Conservation (phyloP, 2,888 invertebrate species). For the Limnephilus lunatus region DNA sequence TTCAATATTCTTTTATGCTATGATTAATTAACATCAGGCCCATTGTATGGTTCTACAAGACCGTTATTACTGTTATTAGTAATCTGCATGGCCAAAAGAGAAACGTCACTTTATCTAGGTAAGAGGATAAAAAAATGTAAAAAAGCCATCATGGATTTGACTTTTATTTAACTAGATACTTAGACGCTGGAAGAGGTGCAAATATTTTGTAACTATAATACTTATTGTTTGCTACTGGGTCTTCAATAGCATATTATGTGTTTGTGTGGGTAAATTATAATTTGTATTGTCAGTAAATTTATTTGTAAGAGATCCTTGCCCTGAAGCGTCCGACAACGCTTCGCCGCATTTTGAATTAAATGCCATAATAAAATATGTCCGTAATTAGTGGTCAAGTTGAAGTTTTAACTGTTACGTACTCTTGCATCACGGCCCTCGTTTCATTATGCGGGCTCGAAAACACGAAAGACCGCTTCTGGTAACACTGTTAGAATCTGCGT, state of each 20-base stretch:
- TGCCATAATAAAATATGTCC: conserved; percentile 10
- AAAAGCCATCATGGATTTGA: background rate
- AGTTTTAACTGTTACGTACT: conserved; percentile 29
- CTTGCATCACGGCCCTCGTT: conserved; percentile 39
- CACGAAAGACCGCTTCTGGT: conserved; percentile 13
- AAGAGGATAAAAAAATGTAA: too few relatives aligned
- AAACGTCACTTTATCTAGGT: background rate
- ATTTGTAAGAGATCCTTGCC: background rate
- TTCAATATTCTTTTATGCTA: background rate
- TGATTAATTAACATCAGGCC: background rate
- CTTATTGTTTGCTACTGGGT: background rate
- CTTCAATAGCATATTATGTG: background rate
- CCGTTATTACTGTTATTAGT: background rate
- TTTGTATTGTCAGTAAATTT: background rate
- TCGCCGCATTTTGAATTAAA: background rate
- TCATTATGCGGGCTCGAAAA: conserved; percentile 23
- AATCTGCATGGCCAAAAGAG: background rate
- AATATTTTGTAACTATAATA: background rate
- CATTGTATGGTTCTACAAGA: background rate
- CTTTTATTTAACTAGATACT: background rate
- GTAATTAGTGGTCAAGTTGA: conserved; percentile 26
- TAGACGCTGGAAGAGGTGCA: background rate
- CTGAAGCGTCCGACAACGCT: background rate
- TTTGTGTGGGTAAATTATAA: background rate
- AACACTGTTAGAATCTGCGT: conserved; percentile 23